Evolutionary conservation across 1,140 invertebrate genomes (phyloP).

Genomic region (Mizuhopecten yessoensis): DNA sequence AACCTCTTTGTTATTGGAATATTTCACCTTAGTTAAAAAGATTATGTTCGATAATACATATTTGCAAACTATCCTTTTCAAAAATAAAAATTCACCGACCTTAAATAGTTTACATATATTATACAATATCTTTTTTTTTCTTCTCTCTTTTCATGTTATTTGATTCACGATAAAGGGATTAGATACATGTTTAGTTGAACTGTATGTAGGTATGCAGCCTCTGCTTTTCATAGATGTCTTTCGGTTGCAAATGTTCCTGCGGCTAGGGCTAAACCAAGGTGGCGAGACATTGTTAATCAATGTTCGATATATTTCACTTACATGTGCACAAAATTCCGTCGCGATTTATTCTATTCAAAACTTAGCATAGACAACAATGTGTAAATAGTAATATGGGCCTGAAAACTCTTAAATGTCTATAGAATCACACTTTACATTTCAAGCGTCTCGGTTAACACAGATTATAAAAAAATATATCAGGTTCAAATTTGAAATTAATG

Average conservation of each 20-base stretch:
- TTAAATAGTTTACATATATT: neutral
- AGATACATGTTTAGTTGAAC: neutral
- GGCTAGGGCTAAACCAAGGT: neutral
- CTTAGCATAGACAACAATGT: neutral
- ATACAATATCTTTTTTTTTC: no score
- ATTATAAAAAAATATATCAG: neutral
- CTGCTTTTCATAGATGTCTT: neutral
- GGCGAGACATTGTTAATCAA: neutral
- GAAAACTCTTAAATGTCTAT: slow-evolving; percentile 29
- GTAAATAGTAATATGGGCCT: neutral
- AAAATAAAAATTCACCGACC: neutral
- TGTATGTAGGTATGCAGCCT: neutral
- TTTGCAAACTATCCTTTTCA: neutral
- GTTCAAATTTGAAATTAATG: neutral
- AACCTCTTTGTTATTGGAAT: neutral
- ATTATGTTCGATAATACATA: neutral
- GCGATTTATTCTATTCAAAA: neutral
- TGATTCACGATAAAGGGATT: neutral
- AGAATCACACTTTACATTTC: neutral
- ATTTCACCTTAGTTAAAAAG: neutral
- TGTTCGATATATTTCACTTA: neutral
- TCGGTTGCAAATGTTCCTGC: neutral
- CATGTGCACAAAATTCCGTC: neutral
- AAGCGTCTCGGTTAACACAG: neutral
- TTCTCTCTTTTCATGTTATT: neutral